Conservation (phyloP, 2,797 vertebrate species). For the Anisognathus igniventris region DNA sequence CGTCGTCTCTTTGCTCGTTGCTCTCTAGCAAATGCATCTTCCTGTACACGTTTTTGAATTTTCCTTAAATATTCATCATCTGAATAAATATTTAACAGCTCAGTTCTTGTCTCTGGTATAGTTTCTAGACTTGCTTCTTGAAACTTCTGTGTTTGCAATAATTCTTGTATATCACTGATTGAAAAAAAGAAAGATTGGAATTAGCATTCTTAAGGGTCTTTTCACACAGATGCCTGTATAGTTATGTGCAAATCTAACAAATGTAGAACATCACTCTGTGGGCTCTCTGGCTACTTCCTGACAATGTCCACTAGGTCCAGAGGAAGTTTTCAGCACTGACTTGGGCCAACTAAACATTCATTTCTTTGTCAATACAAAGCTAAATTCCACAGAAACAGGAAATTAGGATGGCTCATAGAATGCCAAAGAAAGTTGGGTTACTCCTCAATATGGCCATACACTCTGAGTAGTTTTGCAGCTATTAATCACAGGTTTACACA, state of each 20-base stretch:
- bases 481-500: neutral
- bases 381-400: neutral
- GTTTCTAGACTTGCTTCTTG: neutral
- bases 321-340: neutral
- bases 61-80: constrained; percentile 84
- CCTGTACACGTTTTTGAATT: constrained; percentile 83
- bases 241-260: neutral
- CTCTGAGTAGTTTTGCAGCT: neutral
- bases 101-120: neutral
- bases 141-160: neutral
- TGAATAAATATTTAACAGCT: constrained; percentile 76
- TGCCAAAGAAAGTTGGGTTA: neutral
- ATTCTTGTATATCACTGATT: neutral
- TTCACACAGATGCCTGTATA: neutral
- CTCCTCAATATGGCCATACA: neutral
- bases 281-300: neutral
- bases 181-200: neutral
- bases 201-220: neutral
- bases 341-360: neutral
- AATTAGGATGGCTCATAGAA: neutral
- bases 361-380: neutral
- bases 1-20: constrained; percentile 83
- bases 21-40: constrained; percentile 77
- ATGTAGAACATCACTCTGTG: neutral
- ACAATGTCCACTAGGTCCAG: neutral